These are phyloP conservation scores for Eunapius fragilis DNA, from an alignment of 37 sponge, comb jelly and placozoan genomes.

Conservation along the genomic window DNA sequence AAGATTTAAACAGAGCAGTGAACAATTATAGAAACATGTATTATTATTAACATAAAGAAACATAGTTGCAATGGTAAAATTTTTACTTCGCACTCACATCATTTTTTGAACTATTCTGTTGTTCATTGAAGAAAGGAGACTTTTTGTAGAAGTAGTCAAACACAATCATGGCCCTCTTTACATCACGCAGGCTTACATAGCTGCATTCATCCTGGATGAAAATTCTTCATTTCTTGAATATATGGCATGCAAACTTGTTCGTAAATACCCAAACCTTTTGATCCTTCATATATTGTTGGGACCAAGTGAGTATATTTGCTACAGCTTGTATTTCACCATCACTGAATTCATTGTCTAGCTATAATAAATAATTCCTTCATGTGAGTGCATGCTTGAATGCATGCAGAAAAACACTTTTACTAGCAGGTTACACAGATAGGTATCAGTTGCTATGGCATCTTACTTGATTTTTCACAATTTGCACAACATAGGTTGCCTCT, in stretches of 20 bases:
- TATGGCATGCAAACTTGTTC: no score
- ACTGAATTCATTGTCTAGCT: background rate
- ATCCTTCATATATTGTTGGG: conserved; percentile 45
- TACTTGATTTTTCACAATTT: conserved; percentile 44
- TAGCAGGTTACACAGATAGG: no score
- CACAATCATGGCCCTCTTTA: conserved; percentile 57
- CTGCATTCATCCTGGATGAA: conserved; percentile 58
- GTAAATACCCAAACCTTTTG: background rate
- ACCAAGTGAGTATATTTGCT: conserved; percentile 24
- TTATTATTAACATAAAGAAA: no score
- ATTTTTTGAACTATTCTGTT: no score
- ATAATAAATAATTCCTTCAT: background rate
- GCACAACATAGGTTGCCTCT: conserved; percentile 37
- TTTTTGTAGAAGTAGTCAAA: conserved; percentile 37
- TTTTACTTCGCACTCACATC: no score
- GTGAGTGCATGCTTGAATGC: no score
- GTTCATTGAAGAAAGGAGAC: background rate
- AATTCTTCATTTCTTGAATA: background rate
- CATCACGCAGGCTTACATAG: conserved; percentile 76
- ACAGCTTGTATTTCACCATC: conserved; percentile 6
- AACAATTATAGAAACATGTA: no score
- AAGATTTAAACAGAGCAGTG: no score
- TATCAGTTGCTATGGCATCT: no score
- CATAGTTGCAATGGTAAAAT: no score
- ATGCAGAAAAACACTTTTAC: no score